Conservation (phyloP, 2,113 vertebrate genomes). For the Siniperca chuatsi region DNA sequence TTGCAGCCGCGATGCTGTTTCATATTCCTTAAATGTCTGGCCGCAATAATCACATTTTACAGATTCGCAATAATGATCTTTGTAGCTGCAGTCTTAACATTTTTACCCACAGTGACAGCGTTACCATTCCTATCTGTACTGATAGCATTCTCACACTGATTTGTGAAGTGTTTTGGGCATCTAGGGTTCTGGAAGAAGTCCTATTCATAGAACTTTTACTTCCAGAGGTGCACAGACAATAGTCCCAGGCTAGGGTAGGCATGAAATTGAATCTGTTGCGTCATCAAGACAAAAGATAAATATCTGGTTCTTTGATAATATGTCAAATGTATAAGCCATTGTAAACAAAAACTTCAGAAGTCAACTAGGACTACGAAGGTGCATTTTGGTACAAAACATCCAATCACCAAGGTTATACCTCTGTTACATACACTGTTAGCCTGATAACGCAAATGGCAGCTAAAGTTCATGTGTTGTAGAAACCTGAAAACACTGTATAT, state of each 20-base stretch:
- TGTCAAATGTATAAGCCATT: too few species aligned
- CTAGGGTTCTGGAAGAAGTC: too few species aligned
- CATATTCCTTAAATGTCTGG: background rate
- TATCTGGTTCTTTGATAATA: too few species aligned
- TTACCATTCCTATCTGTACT: background rate
- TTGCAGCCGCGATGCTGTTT: background rate
- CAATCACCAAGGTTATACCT: too few species aligned
- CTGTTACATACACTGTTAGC: background rate
- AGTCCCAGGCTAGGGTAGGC: background rate
- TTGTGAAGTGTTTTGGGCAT: background rate
- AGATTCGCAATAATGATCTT: background rate
- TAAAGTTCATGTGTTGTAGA: too few species aligned
- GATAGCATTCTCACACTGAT: background rate
- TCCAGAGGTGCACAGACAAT: background rate
- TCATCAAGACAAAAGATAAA: background rate
- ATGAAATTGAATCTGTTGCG: background rate
- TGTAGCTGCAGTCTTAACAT: background rate
- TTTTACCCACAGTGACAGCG: background rate
- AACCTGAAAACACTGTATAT: background rate
- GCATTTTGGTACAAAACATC: too few species aligned
- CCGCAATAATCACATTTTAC: background rate
- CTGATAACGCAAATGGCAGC: too few species aligned
- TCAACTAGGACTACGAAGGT: too few species aligned
- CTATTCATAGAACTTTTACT: background rate
- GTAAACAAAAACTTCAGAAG: too few species aligned